phyloP scores from a whole-genome alignment of 2,797 vertebrate species.

The Microctenopoma stevenorrisi region DNA sequence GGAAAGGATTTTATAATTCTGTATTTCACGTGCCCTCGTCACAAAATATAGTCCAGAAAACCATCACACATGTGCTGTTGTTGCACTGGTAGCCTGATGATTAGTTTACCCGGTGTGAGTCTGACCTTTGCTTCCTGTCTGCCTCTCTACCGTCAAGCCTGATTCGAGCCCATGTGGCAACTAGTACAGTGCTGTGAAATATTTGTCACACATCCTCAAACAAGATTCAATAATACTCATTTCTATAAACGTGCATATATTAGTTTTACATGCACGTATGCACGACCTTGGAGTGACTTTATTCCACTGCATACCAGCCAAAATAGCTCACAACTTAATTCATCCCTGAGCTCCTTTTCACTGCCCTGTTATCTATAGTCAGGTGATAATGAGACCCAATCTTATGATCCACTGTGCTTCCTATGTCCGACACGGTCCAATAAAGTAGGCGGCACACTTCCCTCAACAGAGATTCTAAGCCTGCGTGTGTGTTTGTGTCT shows the following conservation, averaged over 20 bases:
- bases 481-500: slow-evolving; percentile 4
- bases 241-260: slow-evolving; percentile 6
- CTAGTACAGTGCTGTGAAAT: too few species aligned
- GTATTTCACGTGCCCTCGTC: background rate
- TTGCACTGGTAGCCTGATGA: too few species aligned
- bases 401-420: slow-evolving; percentile 63
- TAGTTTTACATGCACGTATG: slow-evolving; percentile 4
- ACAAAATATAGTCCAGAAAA: background rate
- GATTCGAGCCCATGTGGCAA: too few species aligned
- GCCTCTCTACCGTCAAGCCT: too few species aligned
- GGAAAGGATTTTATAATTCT: background rate
- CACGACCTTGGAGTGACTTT: slow-evolving; percentile 64
- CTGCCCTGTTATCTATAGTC: slow-evolving; percentile 68
- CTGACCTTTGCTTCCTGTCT: too few species aligned
- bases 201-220: too few species aligned
- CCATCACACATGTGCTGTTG: background rate
- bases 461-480: slow-evolving; percentile 23
- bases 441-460: slow-evolving; percentile 43
- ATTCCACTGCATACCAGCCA: slow-evolving; percentile 31
- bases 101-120: too few species aligned
- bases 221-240: too few species aligned
- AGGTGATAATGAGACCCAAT: slow-evolving; percentile 69
- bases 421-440: slow-evolving; percentile 46
- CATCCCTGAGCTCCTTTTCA: slow-evolving; percentile 61
- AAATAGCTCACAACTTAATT: slow-evolving; percentile 68